These are phyloP conservation scores for Watsonalla binaria DNA, from an alignment of 2,888 invertebrate species.

Conservation along the genomic window DNA sequence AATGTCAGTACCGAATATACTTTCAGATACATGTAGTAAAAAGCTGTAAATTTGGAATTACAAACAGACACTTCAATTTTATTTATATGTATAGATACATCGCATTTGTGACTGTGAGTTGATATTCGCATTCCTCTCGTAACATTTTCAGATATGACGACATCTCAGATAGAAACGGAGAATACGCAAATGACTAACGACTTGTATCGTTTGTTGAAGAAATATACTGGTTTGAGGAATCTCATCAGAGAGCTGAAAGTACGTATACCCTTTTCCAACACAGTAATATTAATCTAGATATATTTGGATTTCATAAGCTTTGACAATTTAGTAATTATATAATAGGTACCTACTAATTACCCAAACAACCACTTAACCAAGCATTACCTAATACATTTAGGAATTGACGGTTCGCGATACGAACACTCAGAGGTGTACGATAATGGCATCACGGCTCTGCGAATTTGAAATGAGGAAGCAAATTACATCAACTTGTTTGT, in stretches of 20 bases:
- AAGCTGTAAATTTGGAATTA: neutral
- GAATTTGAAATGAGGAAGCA: too few species aligned
- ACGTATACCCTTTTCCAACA: constrained; percentile 18
- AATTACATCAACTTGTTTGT: too few species aligned
- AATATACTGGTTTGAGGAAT: constrained; percentile 93
- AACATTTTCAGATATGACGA: constrained; percentile 89
- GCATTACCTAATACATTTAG: too few species aligned
- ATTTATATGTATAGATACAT: neutral
- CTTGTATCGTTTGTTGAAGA: constrained; percentile 93
- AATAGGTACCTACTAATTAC: too few species aligned
- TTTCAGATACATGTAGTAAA: too few species aligned
- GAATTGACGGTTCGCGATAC: too few species aligned
- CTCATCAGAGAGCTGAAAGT: constrained; percentile 93
- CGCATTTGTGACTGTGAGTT: neutral
- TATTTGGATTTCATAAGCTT: neutral
- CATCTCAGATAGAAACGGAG: constrained; percentile 93
- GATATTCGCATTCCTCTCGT: neutral
- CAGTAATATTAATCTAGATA: neutral
- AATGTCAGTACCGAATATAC: too few species aligned
- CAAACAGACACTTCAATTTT: too few species aligned
- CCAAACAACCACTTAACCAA: too few species aligned
- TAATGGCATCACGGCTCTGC: too few species aligned
- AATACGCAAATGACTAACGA: constrained; percentile 97
- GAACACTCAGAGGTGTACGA: too few species aligned
- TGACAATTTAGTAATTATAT: neutral